These are phyloP conservation scores for Athetis lepigone DNA, from an alignment of 2,888 invertebrate species.

Conservation along the genomic window DNA sequence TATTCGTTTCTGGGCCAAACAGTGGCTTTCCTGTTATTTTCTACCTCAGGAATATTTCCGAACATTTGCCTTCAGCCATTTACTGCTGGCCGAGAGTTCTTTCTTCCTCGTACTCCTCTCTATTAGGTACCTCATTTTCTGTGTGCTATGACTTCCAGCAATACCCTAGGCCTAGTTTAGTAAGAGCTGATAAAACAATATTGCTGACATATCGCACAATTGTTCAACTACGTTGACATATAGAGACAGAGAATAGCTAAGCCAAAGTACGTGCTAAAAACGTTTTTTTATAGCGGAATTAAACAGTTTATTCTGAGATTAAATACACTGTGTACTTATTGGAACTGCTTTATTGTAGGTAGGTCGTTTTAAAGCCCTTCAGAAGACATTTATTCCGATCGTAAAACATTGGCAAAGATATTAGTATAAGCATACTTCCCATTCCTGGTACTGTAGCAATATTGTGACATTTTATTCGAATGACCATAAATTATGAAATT, in stretches of 20 bases:
- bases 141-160: not conserved
- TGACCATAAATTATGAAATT: slow-evolving; percentile 43
- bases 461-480: slow-evolving; percentile 25
- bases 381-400: not conserved
- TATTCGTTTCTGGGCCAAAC: not conserved
- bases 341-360: too few relatives aligned
- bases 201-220: too few relatives aligned
- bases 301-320: too few relatives aligned
- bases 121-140: not conserved
- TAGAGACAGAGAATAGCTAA: too few relatives aligned
- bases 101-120: not conserved
- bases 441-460: slow-evolving; percentile 17
- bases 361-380: not conserved
- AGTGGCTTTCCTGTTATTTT: not conserved
- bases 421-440: slow-evolving; percentile 19
- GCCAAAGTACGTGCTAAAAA: too few relatives aligned
- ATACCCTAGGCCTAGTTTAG: too few relatives aligned
- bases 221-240: too few relatives aligned
- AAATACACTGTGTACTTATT: too few relatives aligned
- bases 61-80: not conserved
- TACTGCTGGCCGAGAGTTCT: not conserved
- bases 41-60: not conserved
- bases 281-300: too few relatives aligned
- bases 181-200: too few relatives aligned
- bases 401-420: slow-evolving; percentile 30